Percentiles rank a stretch among this genome's conserved stretches.
These are phyloP conservation scores for Anthophora plumipes DNA, from an alignment of 2,888 invertebrate species.

Conservation along the genomic window DNA sequence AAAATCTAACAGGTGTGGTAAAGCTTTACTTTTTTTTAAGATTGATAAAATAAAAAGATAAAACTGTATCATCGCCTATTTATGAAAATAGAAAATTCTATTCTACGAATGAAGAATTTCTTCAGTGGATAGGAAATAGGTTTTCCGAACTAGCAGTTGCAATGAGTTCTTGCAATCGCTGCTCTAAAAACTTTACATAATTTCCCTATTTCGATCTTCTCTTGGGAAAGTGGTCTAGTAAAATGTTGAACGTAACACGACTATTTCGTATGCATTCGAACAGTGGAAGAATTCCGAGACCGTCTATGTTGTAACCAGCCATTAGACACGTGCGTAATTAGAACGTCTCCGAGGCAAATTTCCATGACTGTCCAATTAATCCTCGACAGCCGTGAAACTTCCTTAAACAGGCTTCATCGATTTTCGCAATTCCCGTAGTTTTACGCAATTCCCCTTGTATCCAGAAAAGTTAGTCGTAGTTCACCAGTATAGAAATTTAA, in stretches of 20 bases:
- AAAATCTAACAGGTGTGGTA: too few relatives aligned
- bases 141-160: too few relatives aligned
- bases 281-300: conserved; percentile 1
- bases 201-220: too few relatives aligned
- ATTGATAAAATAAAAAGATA: too few relatives aligned
- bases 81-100: too few relatives aligned
- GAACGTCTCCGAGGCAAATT: conserved; percentile 32
- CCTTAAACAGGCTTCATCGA: conserved; percentile 25
- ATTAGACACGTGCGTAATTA: conserved; percentile 51
- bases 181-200: too few relatives aligned
- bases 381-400: conserved; percentile 17
- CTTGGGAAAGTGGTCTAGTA: too few relatives aligned
- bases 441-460: conserved; percentile 1
- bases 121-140: too few relatives aligned
- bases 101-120: too few relatives aligned
- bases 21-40: too few relatives aligned
- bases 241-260: neutral
- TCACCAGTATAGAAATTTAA: neutral
- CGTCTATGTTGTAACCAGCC: conserved; percentile 28
- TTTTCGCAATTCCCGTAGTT: conserved; percentile 19
- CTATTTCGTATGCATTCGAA: neutral
- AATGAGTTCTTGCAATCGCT: too few relatives aligned
- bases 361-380: conserved; percentile 47
- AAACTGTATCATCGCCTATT: too few relatives aligned
- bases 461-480: neutral